Base-by-base conservation (phyloP, 2,113 vertebrate genomes). In the Zootoca vivipara region DNA sequence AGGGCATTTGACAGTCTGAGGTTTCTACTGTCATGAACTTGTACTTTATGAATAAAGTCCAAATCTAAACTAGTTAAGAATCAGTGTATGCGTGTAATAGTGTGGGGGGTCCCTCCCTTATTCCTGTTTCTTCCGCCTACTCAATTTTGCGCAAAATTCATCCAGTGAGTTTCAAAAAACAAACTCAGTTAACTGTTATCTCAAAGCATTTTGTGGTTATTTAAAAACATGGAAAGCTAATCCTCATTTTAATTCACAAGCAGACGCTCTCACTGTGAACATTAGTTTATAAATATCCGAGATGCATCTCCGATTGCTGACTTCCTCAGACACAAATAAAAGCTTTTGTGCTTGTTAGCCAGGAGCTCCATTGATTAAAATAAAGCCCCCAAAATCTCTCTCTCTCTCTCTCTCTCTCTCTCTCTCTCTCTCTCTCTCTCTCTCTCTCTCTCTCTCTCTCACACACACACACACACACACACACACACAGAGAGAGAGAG, bases 21-120 rank as follows among this genome's bases (percentile, higher is more conserved):
- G 70, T 77, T 82, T 75, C 30, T 28, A 58, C 70, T 35, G 18
- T 38, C 85, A 69, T 86, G 62, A 83, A 67, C 56, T 82, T 86
- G 4, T 28, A 89, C 74, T 92, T 90, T 91, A 90, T 82, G 89
- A 94, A 65, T 87, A 92, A 92, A 89, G 89, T 69, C 89, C 85
- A 94, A 93, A 84, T 91, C 85, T 56, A 93, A 28, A 89, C 42
- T 88, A 90, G 89, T 80, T 73, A 90, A 92, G 42, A 40, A 69
- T 18, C 12, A 46, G 24, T 1, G 4, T 85, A 7, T 8, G 5
- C 28, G 24, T 4, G 18, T 72, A 30, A 7, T 35, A 18, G 58
- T 16, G 58, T 15, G 58, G 58, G 58, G 18, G 58, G 18, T 62
- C 5, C 28, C 15, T 20, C 28, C 15, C 30, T 30, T 64, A 7